phyloP scores from a whole-genome alignment of 2,888 invertebrate species.

The Shargacucullia verbasci region DNA sequence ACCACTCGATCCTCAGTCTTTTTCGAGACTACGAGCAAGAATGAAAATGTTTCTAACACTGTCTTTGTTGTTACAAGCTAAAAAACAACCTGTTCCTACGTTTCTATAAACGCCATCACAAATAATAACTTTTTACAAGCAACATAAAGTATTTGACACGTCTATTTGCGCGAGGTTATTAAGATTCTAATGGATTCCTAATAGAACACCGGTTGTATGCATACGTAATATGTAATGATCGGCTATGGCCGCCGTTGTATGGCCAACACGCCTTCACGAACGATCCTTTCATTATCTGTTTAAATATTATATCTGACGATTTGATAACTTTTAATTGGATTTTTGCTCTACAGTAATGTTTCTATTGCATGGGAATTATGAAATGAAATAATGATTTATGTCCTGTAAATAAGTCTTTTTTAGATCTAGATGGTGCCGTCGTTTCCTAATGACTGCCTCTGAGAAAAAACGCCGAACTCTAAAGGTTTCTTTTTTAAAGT shows the following conservation, averaged over 20 bases:
- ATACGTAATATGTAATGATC: conserved; percentile 45
- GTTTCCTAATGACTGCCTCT: no score
- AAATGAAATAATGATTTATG: no score
- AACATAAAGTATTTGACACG: conserved; percentile 40
- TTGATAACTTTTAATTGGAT: no score
- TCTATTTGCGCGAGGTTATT: conserved; percentile 42
- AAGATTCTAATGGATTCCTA: conserved; percentile 48
- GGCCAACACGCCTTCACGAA: conserved; percentile 25
- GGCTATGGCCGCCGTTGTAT: conserved; percentile 11
- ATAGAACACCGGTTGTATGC: conserved; percentile 32
- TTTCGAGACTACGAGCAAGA: no score
- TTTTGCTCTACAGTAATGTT: conserved; percentile 2
- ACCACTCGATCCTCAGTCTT: no score
- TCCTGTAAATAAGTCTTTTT: no score
- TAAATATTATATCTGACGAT: no score
- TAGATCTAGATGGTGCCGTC: no score
- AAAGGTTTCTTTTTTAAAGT: no score
- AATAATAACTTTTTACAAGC: conserved; percentile 39
- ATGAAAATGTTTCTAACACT: neutral
- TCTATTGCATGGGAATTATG: conserved; percentile 10
- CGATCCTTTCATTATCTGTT: conserved; percentile 44
- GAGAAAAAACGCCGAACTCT: no score
- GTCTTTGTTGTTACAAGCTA: neutral
- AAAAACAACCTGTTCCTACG: no score
- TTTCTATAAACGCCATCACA: no score